Evolutionary conservation across 2,888 invertebrate species (phyloP), one percentile per base, ranked within the genome.

Genomic region (Hypena proboscidalis): DNA sequence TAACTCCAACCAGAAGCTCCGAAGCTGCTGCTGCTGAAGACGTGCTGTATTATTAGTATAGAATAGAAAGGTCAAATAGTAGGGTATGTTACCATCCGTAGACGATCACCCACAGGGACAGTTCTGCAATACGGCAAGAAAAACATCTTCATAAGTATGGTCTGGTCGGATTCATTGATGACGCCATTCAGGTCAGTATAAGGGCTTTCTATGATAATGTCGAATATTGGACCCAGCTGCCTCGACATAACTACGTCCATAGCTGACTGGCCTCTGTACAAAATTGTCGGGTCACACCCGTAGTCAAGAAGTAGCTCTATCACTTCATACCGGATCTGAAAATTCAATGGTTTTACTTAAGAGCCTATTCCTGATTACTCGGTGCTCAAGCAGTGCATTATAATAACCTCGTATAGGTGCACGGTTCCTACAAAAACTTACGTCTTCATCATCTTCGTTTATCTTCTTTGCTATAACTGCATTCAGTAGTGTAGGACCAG

Each of bases 401-500:
- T 36, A 21, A 33, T 33, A 10, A 15, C 17, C 17, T 22, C 17
- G 5, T 30, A 34, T 15, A 17, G 15, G 7, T 21, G 5, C 5
- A 5, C 3, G 5, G 22, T 22, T 22, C n/a, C 8, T 22, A n/a
- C 7, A 10, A 2, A 8, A 7, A 35, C 49, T 44, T 34, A 84
- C 86, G 48, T 80, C 71, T 62, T 80, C 78, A 22, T 83, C 77
- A 2, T 3, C 26, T 1, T 77, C 75, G 34, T 77, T 76, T 1
- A 57, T 29, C 44, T 61, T 77, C 43, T 55, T 83, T 1, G 70
- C 67, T n/a, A 89, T 50, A 1, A 85, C 67, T 26, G 64, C 79
- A 47, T 89, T 87, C 4, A 89, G 53, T 9, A 90, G 65, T 2
- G 81, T 86, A 1, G 90, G 88, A 0, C 88, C 88, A 6, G 60